Evolutionary conservation across 1,140 invertebrate genomes (phyloP).

Genomic region (Ganaspis sp.): DNA sequence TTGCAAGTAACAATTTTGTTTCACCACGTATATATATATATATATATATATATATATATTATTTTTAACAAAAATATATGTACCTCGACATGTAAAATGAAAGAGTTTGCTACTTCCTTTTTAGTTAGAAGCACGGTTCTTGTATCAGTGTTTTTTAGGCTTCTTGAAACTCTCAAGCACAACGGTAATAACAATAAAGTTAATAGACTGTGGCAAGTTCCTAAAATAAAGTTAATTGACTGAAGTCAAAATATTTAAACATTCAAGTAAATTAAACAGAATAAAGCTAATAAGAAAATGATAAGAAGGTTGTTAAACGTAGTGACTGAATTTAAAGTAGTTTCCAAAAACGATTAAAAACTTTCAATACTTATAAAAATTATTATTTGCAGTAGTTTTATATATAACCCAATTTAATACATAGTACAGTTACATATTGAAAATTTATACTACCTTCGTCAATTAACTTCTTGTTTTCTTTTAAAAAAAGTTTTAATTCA

Average conservation of each 20-base stretch:
- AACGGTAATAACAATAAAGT: neutral
- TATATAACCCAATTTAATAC: too few species aligned
- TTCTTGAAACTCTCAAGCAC: neutral
- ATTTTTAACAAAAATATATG: neutral
- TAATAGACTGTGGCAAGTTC: neutral
- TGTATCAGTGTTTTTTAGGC: neutral
- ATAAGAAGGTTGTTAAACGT: too few species aligned
- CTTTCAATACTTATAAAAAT: too few species aligned
- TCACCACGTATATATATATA: neutral
- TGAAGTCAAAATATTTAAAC: neutral
- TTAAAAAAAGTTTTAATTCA: neutral
- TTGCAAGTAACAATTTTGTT: too few species aligned
- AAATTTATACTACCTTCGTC: neutral
- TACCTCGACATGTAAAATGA: neutral
- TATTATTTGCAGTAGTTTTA: too few species aligned
- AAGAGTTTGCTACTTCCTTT: neutral
- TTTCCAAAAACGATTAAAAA: too few species aligned
- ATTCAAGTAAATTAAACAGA: neutral
- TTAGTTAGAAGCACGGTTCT: neutral
- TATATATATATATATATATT: too few species aligned
- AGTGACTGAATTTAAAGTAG: too few species aligned
- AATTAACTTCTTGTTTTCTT: neutral
- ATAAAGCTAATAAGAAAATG: neutral
- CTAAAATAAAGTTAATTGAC: neutral
- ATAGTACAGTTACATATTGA: too few species aligned